phyloP scores from a whole-genome alignment of 1,140 invertebrate genomes.

The Apis florea region DNA sequence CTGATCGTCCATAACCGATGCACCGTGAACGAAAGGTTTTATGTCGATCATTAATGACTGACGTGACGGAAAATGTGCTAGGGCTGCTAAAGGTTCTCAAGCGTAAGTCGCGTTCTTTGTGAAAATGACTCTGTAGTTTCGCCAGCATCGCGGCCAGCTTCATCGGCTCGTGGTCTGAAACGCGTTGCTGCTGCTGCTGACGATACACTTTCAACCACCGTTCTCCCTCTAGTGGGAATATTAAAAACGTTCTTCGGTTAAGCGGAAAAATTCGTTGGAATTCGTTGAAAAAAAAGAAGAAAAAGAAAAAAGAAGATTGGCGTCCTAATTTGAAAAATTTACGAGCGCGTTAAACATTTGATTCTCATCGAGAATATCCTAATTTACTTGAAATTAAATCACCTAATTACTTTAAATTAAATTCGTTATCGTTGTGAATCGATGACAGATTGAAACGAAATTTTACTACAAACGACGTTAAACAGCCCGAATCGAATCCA shows the following conservation, averaged over 20 bases:
- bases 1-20: background rate
- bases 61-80: constrained; percentile 16
- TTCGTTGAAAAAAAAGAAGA: no score
- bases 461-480: no score
- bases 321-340: no score
- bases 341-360: no score
- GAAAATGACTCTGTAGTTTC: constrained; percentile 10
- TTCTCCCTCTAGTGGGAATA: background rate
- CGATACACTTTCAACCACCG: background rate
- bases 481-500: no score
- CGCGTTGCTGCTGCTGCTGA: background rate
- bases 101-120: constrained; percentile 24
- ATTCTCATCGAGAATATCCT: no score
- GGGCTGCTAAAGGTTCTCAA: constrained; percentile 1
- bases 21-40: constrained; percentile 4
- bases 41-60: constrained; percentile 21
- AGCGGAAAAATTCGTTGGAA: background rate
- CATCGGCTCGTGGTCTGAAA: constrained; percentile 2
- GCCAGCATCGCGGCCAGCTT: constrained; percentile 11
- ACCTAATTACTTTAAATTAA: no score
- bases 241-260: constrained; percentile 1
- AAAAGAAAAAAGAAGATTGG: background rate
- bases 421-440: no score
- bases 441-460: no score
- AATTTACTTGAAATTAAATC: no score